Evolutionary conservation across 2,888 invertebrate species (phyloP), one percentile per base, ranked within the genome.

Genomic region (Meganola albula): DNA sequence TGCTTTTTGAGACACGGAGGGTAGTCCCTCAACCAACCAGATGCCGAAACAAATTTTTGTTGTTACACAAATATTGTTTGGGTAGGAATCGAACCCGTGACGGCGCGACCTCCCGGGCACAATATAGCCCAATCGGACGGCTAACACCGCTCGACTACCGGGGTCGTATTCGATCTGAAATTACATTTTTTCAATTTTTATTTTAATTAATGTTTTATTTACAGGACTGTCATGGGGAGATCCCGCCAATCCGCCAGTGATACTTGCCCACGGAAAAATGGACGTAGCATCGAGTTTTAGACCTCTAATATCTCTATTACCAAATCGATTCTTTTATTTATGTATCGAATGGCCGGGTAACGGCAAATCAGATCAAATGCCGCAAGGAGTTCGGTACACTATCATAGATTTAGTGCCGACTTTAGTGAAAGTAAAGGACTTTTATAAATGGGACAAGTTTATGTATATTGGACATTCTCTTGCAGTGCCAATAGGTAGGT

Each of bases 221-320:
- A 8, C 63, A 90, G 90, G 77, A 1, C 74, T 90, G 62, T 63
- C 88, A 31, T 91, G 90, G 90, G 90, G 90, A 2, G 67, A 82
- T 8, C 63, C 75, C 6, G 51, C 67, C 2, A 69, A 80, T 21
- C 78, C 84, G 0, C 84, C 88, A 2, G 77, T 90, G 0, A 54
- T 91, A 1, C 74, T 88, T 1, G 67, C 88, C 20, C 90, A 90
- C 50, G 91, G 91, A 0, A 79, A 88, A 54, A 72, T 88, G 53
- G 90, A 90, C 53, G 88, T 89, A 32, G 84, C 88, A 28, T 89
- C 89, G 0, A 72, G 86, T 0, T 91, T 89, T 58, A 87, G 90
- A 20, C 74, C 80, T 0, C 59, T 91, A 1, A 82, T 90, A 4
- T 76, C 82, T 1, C 58, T 77, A 2, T 61, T 91, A 1, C 88